phyloP scores from a whole-genome alignment of 1,140 invertebrate genomes.

The Plectus sambesii region DNA sequence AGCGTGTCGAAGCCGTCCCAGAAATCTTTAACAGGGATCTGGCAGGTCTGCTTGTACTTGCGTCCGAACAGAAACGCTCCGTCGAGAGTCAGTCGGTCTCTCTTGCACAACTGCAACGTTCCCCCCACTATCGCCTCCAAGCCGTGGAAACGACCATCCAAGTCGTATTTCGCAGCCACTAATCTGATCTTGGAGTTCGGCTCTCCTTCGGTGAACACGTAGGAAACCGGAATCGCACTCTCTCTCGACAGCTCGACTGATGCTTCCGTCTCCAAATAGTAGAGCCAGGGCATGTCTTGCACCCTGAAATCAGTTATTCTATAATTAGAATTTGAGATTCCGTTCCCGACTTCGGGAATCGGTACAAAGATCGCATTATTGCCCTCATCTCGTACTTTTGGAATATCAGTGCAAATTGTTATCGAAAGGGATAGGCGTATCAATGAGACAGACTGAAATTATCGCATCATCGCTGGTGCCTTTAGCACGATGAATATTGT shows the following conservation, averaged over 20 bases:
- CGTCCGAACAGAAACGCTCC: slow-evolving; percentile 29
- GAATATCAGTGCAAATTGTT: no score
- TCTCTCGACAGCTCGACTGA: slow-evolving; percentile 28
- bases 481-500: no score
- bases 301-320: no score
- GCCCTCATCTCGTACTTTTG: no score
- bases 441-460: no score
- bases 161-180: slow-evolving; percentile 16
- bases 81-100: slow-evolving; percentile 4
- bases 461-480: no score
- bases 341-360: no score
- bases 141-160: slow-evolving; percentile 34
- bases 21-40: slow-evolving; percentile 19
- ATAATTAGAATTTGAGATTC: no score
- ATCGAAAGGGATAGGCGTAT: no score
- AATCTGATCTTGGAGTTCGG: slow-evolving; percentile 23
- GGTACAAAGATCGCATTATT: no score
- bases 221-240: slow-evolving; percentile 28
- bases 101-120: slow-evolving; percentile 24
- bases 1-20: no score
- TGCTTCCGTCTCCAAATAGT: slow-evolving; percentile 31
- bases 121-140: slow-evolving; percentile 12
- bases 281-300: slow-evolving; percentile 24
- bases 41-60: slow-evolving; percentile 25
- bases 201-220: slow-evolving; percentile 15